Evolutionary conservation across 2,888 invertebrate genomes (phyloP).

Genomic region (Tetropium fuscum): DNA sequence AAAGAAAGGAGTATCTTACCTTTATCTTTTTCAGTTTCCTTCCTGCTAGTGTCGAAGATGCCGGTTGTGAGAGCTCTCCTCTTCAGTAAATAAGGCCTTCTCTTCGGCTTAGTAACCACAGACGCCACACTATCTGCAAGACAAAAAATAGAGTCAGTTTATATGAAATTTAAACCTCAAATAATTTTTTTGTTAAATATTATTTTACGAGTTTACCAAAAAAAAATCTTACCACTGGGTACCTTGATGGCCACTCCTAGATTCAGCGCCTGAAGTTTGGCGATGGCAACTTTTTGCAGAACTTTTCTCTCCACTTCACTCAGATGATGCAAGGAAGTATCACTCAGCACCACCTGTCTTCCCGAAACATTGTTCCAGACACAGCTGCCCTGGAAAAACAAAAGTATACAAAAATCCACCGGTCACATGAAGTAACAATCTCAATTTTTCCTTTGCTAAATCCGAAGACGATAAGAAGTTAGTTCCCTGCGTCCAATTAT

Average conservation of each 20-base stretch:
- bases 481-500: too few species aligned
- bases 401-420: conserved; percentile 19
- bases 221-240: conserved; percentile 77
- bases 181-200: too few species aligned
- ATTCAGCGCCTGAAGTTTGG: conserved; percentile 87
- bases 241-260: conserved; percentile 84
- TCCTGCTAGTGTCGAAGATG: conserved; percentile 83
- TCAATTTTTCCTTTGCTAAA: too few species aligned
- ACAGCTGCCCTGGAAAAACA: conserved; percentile 76
- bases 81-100: conserved; percentile 84
- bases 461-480: too few species aligned
- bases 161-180: too few species aligned
- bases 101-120: conserved; percentile 77
- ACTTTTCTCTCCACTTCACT: conserved; percentile 84
- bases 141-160: too few species aligned
- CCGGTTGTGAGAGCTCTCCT: conserved; percentile 90
- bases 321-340: conserved; percentile 78
- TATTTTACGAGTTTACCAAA: too few species aligned
- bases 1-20: conserved; percentile 33
- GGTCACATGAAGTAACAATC: too few species aligned
- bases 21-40: conserved; percentile 76
- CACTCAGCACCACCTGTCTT: conserved; percentile 77
- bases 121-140: conserved; percentile 66
- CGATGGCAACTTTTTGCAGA: conserved; percentile 87
- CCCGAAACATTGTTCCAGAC: conserved; percentile 79